Evolutionary conservation across 1,140 invertebrate genomes (phyloP).

Genomic region (Ladona fulva): DNA sequence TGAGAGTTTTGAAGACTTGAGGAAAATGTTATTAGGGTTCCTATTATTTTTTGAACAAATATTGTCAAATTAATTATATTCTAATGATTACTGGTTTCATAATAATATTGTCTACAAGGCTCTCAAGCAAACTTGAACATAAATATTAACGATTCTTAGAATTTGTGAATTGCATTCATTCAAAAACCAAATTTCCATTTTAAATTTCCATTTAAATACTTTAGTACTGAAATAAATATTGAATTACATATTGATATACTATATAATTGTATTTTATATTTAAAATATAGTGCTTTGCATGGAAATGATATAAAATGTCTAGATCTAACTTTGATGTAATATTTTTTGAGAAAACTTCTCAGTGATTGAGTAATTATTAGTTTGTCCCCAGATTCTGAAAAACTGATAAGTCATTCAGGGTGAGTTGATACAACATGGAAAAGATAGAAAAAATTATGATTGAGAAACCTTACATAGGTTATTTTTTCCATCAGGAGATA

Average conservation of each 20-base stretch:
- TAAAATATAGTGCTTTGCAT: conserved; percentile 10
- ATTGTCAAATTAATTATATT: too few species aligned
- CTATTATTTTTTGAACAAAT: too few species aligned
- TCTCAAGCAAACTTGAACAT: neutral
- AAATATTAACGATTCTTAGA: neutral
- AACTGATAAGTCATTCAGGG: neutral
- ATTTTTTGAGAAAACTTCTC: neutral
- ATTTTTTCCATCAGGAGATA: too few species aligned
- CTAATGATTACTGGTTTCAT: neutral
- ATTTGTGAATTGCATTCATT: neutral
- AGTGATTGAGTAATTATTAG: neutral
- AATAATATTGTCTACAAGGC: neutral
- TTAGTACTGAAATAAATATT: neutral
- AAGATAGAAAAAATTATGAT: neutral
- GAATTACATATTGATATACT: neutral
- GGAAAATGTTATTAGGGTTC: neutral
- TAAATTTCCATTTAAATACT: neutral
- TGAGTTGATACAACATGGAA: neutral
- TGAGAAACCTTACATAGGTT: neutral
- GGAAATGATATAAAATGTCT: neutral
- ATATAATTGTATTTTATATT: neutral
- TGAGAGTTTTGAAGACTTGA: neutral
- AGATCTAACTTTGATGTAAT: neutral
- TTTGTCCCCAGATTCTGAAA: neutral
- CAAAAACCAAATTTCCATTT: neutral